phyloP scores from a whole-genome alignment of 1,140 invertebrate species.

The Polyergus mexicanus region DNA sequence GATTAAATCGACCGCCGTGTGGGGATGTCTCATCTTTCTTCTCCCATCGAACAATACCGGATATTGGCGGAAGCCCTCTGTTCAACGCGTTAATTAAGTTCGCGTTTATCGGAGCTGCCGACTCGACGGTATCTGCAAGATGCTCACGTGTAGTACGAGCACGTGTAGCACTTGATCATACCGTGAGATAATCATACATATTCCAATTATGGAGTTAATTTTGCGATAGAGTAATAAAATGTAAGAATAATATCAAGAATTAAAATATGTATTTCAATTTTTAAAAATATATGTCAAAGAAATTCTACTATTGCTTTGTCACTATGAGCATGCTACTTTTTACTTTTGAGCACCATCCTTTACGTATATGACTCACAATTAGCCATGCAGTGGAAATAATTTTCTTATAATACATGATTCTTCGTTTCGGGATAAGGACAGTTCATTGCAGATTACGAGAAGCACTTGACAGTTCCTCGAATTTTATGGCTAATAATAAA shows the following conservation, averaged over 20 bases:
- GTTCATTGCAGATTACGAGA: constrained; percentile 3
- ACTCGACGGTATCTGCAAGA: constrained; percentile 13
- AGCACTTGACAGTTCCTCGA: constrained; percentile 24
- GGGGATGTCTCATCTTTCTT: constrained; percentile 39
- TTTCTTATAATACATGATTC: constrained; percentile 31
- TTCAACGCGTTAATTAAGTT: constrained; percentile 64
- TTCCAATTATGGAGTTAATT: neutral
- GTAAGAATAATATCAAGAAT: no score
- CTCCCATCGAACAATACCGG: constrained; percentile 42
- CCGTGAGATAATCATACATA: neutral
- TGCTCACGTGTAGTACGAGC: neutral
- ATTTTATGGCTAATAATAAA: no score
- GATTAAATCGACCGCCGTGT: constrained; percentile 64
- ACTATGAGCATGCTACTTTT: neutral
- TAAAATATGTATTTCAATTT: neutral
- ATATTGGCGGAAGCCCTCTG: constrained; percentile 60
- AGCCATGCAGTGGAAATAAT: constrained; percentile 13
- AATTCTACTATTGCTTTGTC: neutral
- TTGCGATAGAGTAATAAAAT: neutral
- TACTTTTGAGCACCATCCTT: neutral
- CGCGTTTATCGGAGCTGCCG: constrained; percentile 28
- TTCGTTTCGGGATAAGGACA: constrained; percentile 25
- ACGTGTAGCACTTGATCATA: neutral
- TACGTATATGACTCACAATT: neutral
- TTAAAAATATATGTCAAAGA: neutral